A percentile compares a stretch with the other conserved stretches of the same genome.
Evolutionary conservation across 1,140 invertebrate genomes (phyloP).

Genomic region (Carcinoscorpius rotundicauda): DNA sequence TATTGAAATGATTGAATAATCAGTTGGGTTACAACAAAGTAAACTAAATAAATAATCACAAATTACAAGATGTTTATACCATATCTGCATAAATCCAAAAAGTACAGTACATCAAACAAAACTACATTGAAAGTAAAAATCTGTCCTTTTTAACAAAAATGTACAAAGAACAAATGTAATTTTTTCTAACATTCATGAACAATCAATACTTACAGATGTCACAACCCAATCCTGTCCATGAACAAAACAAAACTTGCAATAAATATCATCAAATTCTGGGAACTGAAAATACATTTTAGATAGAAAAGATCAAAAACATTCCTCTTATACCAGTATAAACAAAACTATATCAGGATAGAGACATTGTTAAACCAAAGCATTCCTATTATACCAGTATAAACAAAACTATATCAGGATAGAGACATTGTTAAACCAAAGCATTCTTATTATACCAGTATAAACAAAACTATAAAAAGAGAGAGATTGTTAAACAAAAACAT

Average conservation of each 20-base stretch:
- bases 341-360: background rate
- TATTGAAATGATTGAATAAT: no score
- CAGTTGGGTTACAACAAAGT: no score
- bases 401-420: background rate
- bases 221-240: conserved; percentile 60
- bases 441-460: background rate
- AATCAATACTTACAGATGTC: conserved; percentile 42
- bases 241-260: conserved; percentile 56
- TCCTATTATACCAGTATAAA: background rate
- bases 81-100: no score
- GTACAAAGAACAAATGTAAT: no score
- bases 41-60: no score
- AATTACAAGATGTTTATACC: no score
- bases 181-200: no score
- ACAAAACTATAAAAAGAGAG: background rate
- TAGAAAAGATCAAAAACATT: background rate
- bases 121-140: no score
- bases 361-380: background rate
- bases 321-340: background rate
- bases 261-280: conserved; percentile 52
- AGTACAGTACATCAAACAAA: no score
- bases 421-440: background rate
- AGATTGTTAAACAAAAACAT: no score
- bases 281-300: conserved; percentile 35
- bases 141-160: no score